Base-by-base conservation (phyloP, 2,888 invertebrate genomes). In the Ochropacha duplaris region DNA sequence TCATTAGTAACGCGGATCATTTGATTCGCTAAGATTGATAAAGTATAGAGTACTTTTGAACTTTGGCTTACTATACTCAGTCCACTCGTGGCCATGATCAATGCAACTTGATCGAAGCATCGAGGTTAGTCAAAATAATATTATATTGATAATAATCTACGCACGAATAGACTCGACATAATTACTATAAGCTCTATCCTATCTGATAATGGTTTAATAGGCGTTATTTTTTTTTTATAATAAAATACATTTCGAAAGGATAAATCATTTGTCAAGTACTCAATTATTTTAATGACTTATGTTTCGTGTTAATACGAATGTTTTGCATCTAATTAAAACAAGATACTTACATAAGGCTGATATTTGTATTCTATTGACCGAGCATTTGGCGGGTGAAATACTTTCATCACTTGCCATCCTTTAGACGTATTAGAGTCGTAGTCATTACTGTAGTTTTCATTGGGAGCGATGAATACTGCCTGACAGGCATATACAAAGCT, bases 351-450 rank as follows among this genome's bases (percentile, higher is more conserved):
- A 71, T 83, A 83, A 58, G 81, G 72, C 31, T 88, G 84, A 57
- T 84, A 79, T 71, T 85, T 83, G 60, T 84, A 79, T 57, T 71
- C 74, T 39, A 70, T 70, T 26, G 67, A 61, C 52, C 76, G 79
- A n/a, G 82, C 65, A 50, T 74, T 81, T 14, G 84, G 77, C 6
- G 87, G 84, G 66, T 91, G 86, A 59, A 84, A 88, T 8, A 81
- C 67, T 67, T 86, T 88, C 1, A 87, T 73, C 59, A 79, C 69
- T 60, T 88, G 88, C 88, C 91, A 92, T 14, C 76, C 76, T 4
- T 79, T 79, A 14, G 74, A 62, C 51, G 65, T 63, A 14, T 73
- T 66, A 9, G 36, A n/a, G 26, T 59, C 60, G 49, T 66, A 62
- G 26, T 70, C 64, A 50, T 70, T 69, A 22, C 66, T 69, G 49